phyloP scores from a whole-genome alignment of 2,888 invertebrate genomes.

The Aproaerema taeniolella region DNA sequence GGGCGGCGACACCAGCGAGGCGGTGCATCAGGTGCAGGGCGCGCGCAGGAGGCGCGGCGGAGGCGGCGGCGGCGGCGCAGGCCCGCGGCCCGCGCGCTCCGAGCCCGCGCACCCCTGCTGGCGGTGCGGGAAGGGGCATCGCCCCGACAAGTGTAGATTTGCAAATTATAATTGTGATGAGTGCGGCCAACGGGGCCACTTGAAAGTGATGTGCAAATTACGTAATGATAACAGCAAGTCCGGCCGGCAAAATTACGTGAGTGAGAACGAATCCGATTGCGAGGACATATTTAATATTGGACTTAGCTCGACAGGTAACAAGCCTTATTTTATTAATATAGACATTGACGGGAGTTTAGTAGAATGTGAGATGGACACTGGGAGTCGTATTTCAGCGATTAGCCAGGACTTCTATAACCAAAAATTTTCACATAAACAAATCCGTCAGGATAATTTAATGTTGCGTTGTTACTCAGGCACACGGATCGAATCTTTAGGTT shows the following conservation, averaged over 20 bases:
- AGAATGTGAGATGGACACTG: no score
- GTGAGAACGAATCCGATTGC: background rate
- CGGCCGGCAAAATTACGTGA: conserved; percentile 1
- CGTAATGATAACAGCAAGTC: background rate
- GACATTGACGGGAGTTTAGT: background rate
- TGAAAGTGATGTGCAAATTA: conserved; percentile 14
- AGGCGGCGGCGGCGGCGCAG: conserved; percentile 6
- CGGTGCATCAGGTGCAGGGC: conserved; percentile 1
- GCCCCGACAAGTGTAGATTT: conserved; percentile 14
- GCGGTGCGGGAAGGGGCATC: conserved; percentile 15
- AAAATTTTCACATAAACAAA: no score
- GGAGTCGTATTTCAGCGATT: no score
- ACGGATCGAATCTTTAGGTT: no score
- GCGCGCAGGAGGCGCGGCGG: conserved; percentile 12
- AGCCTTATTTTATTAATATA: background rate
- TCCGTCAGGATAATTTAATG: no score
- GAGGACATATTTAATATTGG: background rate
- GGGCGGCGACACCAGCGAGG: conserved; percentile 6
- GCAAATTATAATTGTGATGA: conserved; percentile 15
- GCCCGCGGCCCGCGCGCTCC: background rate
- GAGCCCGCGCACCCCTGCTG: conserved; percentile 10
- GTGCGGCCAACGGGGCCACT: conserved; percentile 14
- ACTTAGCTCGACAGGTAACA: background rate
- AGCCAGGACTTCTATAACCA: no score
- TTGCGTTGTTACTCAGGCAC: no score